Evolutionary conservation across 2,113 vertebrate species (phyloP).

Genomic region (Cryptomyrus ogoouensis): DNA sequence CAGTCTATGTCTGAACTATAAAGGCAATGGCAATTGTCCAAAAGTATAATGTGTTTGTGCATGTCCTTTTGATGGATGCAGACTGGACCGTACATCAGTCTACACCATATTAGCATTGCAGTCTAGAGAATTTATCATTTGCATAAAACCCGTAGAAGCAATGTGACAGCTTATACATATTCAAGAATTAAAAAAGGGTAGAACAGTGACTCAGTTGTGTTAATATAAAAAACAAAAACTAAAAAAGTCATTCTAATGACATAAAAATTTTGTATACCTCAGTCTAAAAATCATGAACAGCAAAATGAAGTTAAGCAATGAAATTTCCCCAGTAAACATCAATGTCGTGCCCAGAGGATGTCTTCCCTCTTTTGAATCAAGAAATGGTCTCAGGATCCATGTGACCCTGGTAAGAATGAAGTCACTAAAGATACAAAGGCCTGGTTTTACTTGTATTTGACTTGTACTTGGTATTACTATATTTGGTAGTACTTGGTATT

Average conservation of each 20-base stretch:
- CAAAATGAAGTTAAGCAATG: background rate
- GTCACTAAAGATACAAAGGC: background rate
- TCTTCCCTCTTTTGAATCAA: background rate
- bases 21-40: background rate
- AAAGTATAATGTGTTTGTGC: background rate
- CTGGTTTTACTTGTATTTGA: background rate
- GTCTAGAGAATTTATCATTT: background rate
- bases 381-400: background rate
- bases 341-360: background rate
- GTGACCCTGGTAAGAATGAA: background rate
- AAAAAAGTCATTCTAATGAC: background rate
- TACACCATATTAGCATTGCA: background rate
- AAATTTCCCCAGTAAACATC: background rate
- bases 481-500: no score
- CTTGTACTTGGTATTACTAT: no score
- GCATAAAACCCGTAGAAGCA: conserved; percentile 3
- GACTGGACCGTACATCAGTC: background rate
- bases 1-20: background rate
- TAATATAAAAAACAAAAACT: background rate
- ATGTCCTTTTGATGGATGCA: background rate
- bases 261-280: background rate
- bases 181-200: background rate
- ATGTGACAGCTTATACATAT: background rate
- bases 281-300: background rate
- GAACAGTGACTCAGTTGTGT: background rate